These are phyloP conservation scores for Notoglanidium macrostoma DNA, from an alignment of 2,797 vertebrate genomes.

Conservation along the genomic window DNA sequence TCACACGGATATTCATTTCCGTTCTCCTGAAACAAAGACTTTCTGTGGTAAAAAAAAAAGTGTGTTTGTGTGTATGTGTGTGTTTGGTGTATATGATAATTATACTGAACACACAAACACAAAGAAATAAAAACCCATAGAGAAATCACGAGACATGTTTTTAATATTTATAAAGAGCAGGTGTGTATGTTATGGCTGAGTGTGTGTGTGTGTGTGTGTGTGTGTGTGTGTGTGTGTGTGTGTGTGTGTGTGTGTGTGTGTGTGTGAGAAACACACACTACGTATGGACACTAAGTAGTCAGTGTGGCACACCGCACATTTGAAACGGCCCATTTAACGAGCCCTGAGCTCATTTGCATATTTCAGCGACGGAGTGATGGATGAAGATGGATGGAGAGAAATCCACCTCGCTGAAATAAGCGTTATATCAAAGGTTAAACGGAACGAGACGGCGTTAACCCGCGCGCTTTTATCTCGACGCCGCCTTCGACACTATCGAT, in stretches of 20 bases:
- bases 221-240: slow-evolving; percentile 49
- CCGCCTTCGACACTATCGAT: slow-evolving; percentile 78
- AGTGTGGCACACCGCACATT: slow-evolving; percentile 79
- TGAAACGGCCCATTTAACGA: slow-evolving; percentile 90
- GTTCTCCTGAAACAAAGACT: neutral
- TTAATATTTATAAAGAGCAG: slow-evolving; percentile 20
- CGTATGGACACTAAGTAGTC: slow-evolving; percentile 89
- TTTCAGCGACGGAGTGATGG: slow-evolving; percentile 86
- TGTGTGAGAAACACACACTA: slow-evolving; percentile 59
- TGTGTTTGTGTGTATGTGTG: slow-evolving; percentile 18
- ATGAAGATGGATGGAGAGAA: slow-evolving; percentile 94
- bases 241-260: slow-evolving; percentile 52
- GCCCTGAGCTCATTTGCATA: slow-evolving; percentile 90
- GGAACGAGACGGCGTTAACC: slow-evolving; percentile 84
- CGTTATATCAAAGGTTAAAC: slow-evolving; percentile 97
- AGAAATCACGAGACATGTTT: neutral
- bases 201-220: slow-evolving; percentile 61
- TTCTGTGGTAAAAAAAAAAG: neutral
- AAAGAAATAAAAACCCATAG: neutral
- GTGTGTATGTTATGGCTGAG: slow-evolving; percentile 47
- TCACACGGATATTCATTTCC: slow-evolving; percentile 17
- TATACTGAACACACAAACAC: neutral
- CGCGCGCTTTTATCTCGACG: slow-evolving; percentile 75
- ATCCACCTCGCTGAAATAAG: slow-evolving; percentile 93
- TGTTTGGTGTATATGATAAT: neutral